phyloP scores from a whole-genome alignment of 2,113 vertebrate genomes.

The Podarcis raffonei region DNA sequence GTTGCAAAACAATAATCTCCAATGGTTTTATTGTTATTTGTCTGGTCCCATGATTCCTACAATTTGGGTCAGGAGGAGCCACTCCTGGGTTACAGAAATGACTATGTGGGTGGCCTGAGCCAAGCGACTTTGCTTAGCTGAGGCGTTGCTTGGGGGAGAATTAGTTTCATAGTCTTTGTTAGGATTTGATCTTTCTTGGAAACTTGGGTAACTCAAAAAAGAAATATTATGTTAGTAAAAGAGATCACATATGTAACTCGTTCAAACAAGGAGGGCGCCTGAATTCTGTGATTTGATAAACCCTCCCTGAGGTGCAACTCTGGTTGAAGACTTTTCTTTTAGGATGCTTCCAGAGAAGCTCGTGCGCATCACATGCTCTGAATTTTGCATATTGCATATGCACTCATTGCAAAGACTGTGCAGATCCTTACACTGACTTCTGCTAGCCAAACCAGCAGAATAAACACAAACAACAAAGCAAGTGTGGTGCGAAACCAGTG shows the following conservation, averaged over 20 bases:
- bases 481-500: too few relatives aligned
- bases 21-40: neutral
- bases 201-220: neutral
- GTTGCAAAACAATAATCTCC: neutral
- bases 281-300: neutral
- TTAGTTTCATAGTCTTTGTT: neutral
- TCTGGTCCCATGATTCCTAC: neutral
- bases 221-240: neutral
- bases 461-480: neutral
- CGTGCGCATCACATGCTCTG: neutral
- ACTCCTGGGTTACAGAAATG: neutral
- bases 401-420: neutral
- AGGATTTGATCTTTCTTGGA: neutral
- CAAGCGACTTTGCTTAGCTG: neutral
- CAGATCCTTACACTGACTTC: neutral
- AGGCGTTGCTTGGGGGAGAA: neutral
- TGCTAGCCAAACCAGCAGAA: neutral
- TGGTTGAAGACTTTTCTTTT: neutral
- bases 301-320: neutral
- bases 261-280: neutral
- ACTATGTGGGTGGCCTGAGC: slow-evolving; percentile 19
- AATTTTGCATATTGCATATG: neutral
- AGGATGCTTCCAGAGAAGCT: neutral
- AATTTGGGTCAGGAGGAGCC: slow-evolving; percentile 3
- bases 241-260: neutral